Conservation (phyloP, 2,888 invertebrate genomes). For the Erebia palarica region DNA sequence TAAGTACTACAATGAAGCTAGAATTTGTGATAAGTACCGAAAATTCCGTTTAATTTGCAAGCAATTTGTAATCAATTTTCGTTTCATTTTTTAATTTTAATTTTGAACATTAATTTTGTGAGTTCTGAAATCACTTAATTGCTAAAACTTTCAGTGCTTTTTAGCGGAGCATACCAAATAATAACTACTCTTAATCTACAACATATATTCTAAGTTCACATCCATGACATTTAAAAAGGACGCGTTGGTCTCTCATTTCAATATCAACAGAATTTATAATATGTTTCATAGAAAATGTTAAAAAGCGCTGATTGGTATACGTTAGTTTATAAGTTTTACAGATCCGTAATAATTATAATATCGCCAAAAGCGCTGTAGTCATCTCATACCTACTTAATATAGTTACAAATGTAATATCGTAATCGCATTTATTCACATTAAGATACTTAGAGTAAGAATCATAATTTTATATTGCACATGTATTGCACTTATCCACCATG, state of each 20-base stretch:
- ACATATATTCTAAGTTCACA: neutral
- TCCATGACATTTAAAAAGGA: neutral
- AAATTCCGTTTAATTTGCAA: too few relatives aligned
- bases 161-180: neutral
- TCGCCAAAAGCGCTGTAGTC: neutral
- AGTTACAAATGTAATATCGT: neutral
- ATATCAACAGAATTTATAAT: neutral
- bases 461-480: neutral
- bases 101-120: neutral
- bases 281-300: neutral
- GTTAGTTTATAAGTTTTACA: neutral
- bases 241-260: neutral
- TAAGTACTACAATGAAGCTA: too few relatives aligned
- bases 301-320: neutral
- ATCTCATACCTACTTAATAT: neutral
- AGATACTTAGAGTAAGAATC: neutral
- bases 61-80: too few relatives aligned
- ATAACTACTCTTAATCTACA: neutral
- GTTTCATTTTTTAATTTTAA: too few relatives aligned
- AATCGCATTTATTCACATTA: constrained; percentile 1
- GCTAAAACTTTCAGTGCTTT: neutral
- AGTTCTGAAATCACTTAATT: neutral
- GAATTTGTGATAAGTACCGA: too few relatives aligned
- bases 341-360: neutral
- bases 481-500: neutral